These are phyloP conservation scores for Theodoxus fluviatilis DNA, from an alignment of 2,888 invertebrate genomes.

Conservation along the genomic window DNA sequence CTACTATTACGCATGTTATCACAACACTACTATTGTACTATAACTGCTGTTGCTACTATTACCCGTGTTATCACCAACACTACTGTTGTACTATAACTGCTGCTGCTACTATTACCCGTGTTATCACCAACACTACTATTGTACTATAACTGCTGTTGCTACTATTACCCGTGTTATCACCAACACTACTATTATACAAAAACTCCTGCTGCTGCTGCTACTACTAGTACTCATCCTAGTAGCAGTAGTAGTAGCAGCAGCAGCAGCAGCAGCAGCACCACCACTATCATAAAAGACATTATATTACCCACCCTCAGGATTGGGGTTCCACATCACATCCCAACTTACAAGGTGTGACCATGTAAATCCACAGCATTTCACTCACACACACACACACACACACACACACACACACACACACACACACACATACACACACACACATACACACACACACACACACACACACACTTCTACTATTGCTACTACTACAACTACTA, in stretches of 20 bases:
- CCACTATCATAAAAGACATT: background rate
- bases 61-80: too few relatives aligned
- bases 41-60: too few relatives aligned
- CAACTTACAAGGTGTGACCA: background rate
- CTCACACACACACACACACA: constrained; percentile 1
- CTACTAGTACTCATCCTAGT: too few relatives aligned
- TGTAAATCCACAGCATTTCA: background rate
- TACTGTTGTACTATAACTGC: too few relatives aligned
- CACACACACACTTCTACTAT: background rate
- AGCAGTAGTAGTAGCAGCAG: background rate
- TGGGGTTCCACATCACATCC: background rate
- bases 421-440: constrained; percentile 21
- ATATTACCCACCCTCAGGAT: constrained; percentile 19
- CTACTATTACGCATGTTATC: too few relatives aligned
- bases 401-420: constrained; percentile 22
- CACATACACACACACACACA: constrained; percentile 15
- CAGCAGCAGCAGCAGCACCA: background rate
- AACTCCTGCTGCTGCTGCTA: too few relatives aligned
- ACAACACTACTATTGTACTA: too few relatives aligned
- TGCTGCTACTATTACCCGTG: too few relatives aligned
- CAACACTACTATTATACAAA: too few relatives aligned
- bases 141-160: too few relatives aligned
- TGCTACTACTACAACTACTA: background rate
- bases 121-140: too few relatives aligned
- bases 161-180: too few relatives aligned